A percentile compares a stretch with the other conserved stretches of the same genome.
Evolutionary conservation across 92 coral and sea anemone genomes (phyloP).

Genomic region (Nematostella vectensis): DNA sequence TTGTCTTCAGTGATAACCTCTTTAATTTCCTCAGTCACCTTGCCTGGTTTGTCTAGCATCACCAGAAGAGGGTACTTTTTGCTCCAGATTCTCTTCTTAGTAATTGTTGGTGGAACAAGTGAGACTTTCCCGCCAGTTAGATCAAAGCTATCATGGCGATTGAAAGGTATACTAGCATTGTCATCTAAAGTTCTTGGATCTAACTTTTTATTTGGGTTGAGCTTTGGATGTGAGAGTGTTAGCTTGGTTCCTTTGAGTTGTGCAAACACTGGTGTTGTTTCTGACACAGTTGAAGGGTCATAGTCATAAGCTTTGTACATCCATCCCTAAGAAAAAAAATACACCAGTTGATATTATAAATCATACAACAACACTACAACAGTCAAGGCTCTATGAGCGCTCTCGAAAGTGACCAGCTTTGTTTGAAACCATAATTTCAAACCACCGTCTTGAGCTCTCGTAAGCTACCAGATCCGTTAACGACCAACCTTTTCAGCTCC

Average conservation of each 20-base stretch:
- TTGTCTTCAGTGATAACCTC: constrained; percentile 29
- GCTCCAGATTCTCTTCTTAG: constrained; percentile 82
- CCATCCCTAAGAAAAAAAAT: constrained; percentile 69
- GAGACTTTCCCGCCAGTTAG: constrained; percentile 57
- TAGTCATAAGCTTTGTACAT: constrained; percentile 72
- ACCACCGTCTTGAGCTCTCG: no score
- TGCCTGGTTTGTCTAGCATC: constrained; percentile 24
- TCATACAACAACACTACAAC: neutral
- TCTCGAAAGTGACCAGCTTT: no score
- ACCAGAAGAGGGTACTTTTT: constrained; percentile 79
- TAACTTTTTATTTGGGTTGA: constrained; percentile 46
- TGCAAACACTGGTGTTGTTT: constrained; percentile 62
- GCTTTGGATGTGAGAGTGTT: constrained; percentile 65
- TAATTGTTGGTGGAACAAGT: constrained; percentile 60
- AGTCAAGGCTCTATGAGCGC: neutral
- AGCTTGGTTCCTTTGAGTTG: constrained; percentile 50
- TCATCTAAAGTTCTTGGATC: constrained; percentile 61
- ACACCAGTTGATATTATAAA: neutral
- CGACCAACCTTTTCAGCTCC: no score
- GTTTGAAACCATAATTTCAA: no score
- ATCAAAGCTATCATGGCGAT: constrained; percentile 55
- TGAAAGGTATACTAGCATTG: constrained; percentile 30
- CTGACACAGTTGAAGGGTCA: constrained; percentile 51
- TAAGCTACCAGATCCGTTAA: no score
- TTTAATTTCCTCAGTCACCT: constrained; percentile 19